Conservation (phyloP, 1,140 invertebrate genomes). For the Schlechtendalia chinensis region DNA sequence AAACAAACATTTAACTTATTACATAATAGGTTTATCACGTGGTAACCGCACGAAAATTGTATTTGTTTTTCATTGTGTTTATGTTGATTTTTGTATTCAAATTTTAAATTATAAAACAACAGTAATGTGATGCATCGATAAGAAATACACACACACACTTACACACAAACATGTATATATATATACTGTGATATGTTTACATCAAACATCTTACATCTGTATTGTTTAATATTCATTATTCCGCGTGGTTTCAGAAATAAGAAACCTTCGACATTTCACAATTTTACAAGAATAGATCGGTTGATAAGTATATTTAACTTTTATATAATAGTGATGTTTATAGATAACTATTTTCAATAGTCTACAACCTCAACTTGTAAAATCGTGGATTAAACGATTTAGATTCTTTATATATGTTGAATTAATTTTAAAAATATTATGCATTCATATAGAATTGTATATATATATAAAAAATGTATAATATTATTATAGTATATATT, state of each 20-base stretch:
- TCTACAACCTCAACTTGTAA: not conserved
- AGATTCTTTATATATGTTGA: no score
- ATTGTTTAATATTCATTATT: slow-evolving; percentile 23
- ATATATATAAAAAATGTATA: no score
- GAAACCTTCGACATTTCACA: not conserved
- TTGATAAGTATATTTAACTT: not conserved
- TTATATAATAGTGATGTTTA: not conserved
- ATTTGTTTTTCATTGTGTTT: not conserved
- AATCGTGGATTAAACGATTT: no score
- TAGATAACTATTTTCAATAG: not conserved
- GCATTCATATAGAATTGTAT: no score
- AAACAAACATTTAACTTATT: not conserved
- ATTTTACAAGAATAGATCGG: not conserved
- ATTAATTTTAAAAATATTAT: no score
- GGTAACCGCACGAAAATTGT: not conserved
- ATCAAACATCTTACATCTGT: slow-evolving; percentile 4
- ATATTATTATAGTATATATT: no score
- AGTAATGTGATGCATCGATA: slow-evolving; percentile 27
- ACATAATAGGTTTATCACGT: not conserved
- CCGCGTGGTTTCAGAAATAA: not conserved
- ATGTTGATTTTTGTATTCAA: slow-evolving; percentile 34
- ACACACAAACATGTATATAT: not conserved
- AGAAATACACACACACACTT: not conserved
- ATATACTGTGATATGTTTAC: not conserved
- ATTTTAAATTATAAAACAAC: slow-evolving; percentile 8